phyloP scores from a whole-genome alignment of 2,888 invertebrate genomes.

The Rhimphoctona megacephalus region DNA sequence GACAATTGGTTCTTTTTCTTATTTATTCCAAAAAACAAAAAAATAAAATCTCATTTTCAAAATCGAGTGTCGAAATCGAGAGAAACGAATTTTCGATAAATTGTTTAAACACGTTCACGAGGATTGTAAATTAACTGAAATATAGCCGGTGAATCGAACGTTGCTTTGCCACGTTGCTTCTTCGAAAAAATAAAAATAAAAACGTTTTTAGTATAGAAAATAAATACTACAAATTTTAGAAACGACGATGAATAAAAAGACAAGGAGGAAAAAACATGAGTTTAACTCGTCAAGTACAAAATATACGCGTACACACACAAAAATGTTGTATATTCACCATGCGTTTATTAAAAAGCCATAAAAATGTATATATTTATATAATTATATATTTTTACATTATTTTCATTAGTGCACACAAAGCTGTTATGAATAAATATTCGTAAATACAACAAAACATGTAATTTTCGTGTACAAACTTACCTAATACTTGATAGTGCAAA shows the following conservation, averaged over 20 bases:
- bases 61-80: too few species aligned
- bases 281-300: constrained; percentile 27
- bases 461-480: constrained; percentile 54
- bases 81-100: neutral
- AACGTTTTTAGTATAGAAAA: neutral
- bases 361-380: neutral
- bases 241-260: constrained; percentile 39
- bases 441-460: constrained; percentile 25
- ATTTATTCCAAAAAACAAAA: neutral
- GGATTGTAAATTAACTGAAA: neutral
- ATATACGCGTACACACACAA: constrained; percentile 22
- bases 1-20: neutral
- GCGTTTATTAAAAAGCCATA: constrained; percentile 49
- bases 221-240: neutral
- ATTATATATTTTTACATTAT: constrained; percentile 6
- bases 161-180: neutral
- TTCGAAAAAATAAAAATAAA: neutral
- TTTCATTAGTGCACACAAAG: constrained; percentile 49
- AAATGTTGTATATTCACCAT: constrained; percentile 47
- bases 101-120: neutral
- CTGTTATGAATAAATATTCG: constrained; percentile 33
- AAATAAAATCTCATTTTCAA: neutral
- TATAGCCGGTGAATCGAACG: neutral
- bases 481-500: constrained; percentile 59
- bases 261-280: constrained; percentile 34